Percentiles rank a stretch among this genome's conserved stretches.
phyloP scores from a whole-genome alignment of 2,113 vertebrate species.

The Grantiella picta region DNA sequence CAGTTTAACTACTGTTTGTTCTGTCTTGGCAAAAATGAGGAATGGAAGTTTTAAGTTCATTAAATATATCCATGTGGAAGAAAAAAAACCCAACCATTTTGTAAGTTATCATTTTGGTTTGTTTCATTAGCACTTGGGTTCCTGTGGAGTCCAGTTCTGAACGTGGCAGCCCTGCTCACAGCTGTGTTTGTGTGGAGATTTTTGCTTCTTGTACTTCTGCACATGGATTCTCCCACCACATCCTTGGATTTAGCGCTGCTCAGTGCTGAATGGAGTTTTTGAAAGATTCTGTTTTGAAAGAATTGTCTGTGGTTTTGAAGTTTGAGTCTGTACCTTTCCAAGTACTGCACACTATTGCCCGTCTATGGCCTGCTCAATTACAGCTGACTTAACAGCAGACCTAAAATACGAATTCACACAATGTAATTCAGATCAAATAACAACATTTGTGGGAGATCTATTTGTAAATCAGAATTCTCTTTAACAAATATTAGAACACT shows the following conservation, averaged over 20 bases:
- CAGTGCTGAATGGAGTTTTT: neutral
- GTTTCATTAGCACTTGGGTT: neutral
- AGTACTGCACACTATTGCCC: neutral
- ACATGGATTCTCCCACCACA: accelerated
- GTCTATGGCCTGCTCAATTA: neutral
- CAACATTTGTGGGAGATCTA: neutral
- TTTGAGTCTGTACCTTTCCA: neutral
- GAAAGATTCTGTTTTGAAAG: neutral
- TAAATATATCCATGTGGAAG: neutral
- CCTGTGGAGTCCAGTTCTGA: neutral
- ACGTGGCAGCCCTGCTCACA: neutral
- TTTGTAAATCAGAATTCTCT: neutral
- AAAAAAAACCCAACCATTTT: neutral
- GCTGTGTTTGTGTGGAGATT: neutral
- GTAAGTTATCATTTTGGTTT: neutral
- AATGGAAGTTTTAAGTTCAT: neutral
- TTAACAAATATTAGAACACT: neutral
- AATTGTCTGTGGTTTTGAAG: neutral
- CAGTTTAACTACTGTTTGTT: neutral
- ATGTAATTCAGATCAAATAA: neutral
- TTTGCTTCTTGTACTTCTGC: neutral
- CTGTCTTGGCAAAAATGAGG: neutral
- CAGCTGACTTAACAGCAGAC: neutral
- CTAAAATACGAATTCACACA: neutral
- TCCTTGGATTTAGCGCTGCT: accelerated